Conservation (phyloP, 1,140 invertebrate species). For the Telenomus remus region DNA sequence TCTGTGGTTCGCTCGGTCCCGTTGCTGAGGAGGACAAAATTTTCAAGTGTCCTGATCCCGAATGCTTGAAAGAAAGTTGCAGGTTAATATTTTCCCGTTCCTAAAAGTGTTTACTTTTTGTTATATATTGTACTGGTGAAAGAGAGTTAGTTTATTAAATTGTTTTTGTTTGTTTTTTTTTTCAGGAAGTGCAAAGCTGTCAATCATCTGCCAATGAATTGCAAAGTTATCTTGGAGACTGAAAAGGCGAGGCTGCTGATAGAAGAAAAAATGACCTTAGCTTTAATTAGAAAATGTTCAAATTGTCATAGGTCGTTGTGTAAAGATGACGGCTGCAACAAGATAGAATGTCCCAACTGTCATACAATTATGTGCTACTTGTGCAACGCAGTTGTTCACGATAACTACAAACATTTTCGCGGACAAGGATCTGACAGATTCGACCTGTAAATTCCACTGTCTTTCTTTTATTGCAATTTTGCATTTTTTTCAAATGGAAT, state of each 20-base stretch:
- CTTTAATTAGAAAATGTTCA: constrained; percentile 79
- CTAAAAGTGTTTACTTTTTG: not conserved
- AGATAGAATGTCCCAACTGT: constrained; percentile 80
- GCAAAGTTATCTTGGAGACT: constrained; percentile 31
- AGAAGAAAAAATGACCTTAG: constrained; percentile 81
- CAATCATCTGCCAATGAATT: constrained; percentile 77
- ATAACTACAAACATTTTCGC: constrained; percentile 78
- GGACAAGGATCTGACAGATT: constrained; percentile 60
- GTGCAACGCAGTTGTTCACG: constrained; percentile 77
- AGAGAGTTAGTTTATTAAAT: not conserved
- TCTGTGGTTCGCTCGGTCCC: constrained; percentile 80
- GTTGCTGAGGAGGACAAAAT: constrained; percentile 78
- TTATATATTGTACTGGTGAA: not conserved
- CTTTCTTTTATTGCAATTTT: not conserved
- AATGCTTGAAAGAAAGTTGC: constrained; percentile 81
- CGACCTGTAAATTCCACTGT: not conserved
- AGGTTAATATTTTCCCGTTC: too few relatives aligned
- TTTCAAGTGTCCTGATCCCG: constrained; percentile 80
- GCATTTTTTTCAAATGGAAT: not conserved
- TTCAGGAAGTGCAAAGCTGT: constrained; percentile 77
- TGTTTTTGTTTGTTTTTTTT: constrained; percentile 5
- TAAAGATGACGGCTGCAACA: constrained; percentile 82
- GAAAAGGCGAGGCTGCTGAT: constrained; percentile 76
- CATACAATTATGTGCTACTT: constrained; percentile 82
- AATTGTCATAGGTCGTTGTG: constrained; percentile 78